Conservation (phyloP, 2,797 vertebrate genomes). For the Girardinus metallicus region DNA sequence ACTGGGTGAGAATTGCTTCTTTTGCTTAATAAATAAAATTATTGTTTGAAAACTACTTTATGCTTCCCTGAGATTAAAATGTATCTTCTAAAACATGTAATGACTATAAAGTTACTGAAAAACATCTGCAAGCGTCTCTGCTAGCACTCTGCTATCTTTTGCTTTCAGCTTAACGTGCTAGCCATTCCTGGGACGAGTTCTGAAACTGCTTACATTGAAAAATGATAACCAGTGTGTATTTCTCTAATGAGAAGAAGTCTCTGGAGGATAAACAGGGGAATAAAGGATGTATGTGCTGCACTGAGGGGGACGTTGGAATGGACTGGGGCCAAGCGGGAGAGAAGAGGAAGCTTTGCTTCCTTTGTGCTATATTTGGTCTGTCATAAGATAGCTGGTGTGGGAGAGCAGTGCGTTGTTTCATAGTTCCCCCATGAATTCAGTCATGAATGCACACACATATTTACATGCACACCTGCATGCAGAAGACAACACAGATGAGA, state of each 20-base stretch:
- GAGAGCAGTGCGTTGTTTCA: conserved; percentile 70
- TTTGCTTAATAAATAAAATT: not conserved
- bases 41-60: not conserved
- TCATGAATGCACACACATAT: conserved; percentile 44
- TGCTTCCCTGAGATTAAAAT: not conserved
- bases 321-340: conserved; percentile 71
- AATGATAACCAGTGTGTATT: conserved; percentile 71
- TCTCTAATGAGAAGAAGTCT: conserved; percentile 74
- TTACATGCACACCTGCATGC: conserved; percentile 59
- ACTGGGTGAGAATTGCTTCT: no score
- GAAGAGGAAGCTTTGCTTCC: conserved; percentile 78
- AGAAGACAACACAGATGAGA: conserved; percentile 30
- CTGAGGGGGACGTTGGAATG: conserved; percentile 70
- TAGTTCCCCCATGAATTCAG: conserved; percentile 44
- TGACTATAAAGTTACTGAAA: not conserved
- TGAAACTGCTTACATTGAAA: conserved; percentile 66
- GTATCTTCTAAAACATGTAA: not conserved
- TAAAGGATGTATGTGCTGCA: conserved; percentile 72
- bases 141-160: conserved; percentile 30
- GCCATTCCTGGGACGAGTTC: conserved; percentile 48
- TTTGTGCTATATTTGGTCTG: conserved; percentile 83
- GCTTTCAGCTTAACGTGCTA: conserved; percentile 29
- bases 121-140: not conserved
- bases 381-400: conserved; percentile 76
- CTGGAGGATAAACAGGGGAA: conserved; percentile 69